Percentiles rank a stretch among this genome's conserved stretches.
phyloP scores from a whole-genome alignment of 2,888 invertebrate genomes.

The Cryptosula pallasiana region DNA sequence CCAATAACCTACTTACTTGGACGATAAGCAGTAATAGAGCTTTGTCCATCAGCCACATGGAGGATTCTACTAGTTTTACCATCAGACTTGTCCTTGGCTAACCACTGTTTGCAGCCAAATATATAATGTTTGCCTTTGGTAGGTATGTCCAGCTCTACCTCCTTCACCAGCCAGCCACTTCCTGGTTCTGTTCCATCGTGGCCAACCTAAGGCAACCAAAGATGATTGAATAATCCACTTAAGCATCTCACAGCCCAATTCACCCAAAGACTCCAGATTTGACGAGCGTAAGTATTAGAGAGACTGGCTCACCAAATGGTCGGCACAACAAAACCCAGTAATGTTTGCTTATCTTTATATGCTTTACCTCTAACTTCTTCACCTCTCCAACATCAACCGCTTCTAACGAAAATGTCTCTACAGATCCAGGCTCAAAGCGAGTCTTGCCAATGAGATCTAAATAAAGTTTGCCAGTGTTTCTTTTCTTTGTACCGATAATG shows the following conservation, averaged over 20 bases:
- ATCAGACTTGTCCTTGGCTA: constrained; percentile 49
- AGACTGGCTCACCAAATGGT: too few relatives aligned
- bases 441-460: constrained; percentile 46
- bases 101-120: constrained; percentile 50
- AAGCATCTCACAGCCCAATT: too few relatives aligned
- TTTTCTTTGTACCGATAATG: constrained; percentile 40
- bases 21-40: constrained; percentile 43
- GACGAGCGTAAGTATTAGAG: too few relatives aligned
- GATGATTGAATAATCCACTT: too few relatives aligned
- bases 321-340: too few relatives aligned
- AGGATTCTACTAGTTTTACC: constrained; percentile 46
- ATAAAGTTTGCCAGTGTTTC: constrained; percentile 39
- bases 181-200: constrained; percentile 50
- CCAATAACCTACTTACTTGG: constrained; percentile 45
- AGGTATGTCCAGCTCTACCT: constrained; percentile 49
- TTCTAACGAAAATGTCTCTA: constrained; percentile 51
- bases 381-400: constrained; percentile 49
- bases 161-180: constrained; percentile 50
- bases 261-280: too few relatives aligned
- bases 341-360: too few relatives aligned
- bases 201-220: constrained; percentile 46
- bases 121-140: constrained; percentile 50
- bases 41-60: constrained; percentile 44
- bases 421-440: constrained; percentile 44
- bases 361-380: constrained; percentile 49